Evolutionary conservation across 2,797 vertebrate genomes (phyloP).

Genomic region (Melanotaenia trifasciata): DNA sequence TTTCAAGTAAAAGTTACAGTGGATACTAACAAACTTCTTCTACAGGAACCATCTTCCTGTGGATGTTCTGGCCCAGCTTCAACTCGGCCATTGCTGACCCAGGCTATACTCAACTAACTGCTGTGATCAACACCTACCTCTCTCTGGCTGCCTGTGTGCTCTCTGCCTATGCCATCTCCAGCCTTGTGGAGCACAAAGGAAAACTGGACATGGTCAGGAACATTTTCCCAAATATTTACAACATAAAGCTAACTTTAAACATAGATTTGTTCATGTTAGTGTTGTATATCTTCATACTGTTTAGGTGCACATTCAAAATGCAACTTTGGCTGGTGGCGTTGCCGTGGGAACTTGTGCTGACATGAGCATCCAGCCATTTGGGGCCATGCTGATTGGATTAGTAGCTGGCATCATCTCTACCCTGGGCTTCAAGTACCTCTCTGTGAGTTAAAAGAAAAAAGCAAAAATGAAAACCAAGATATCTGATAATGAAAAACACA

Average conservation of each 20-base stretch:
- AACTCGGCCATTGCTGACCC: constrained; percentile 90
- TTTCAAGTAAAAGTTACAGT: too few species aligned
- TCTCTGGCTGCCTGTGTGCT: constrained; percentile 90
- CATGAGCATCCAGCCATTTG: constrained; percentile 86
- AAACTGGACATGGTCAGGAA: constrained; percentile 93
- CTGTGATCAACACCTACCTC: constrained; percentile 93
- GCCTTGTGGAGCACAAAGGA: constrained; percentile 88
- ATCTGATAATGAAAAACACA: background rate
- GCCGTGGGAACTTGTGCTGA: constrained; percentile 96
- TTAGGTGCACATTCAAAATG: constrained; percentile 97
- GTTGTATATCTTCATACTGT: constrained; percentile 6
- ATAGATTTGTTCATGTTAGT: background rate
- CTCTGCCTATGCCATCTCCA: constrained; percentile 90
- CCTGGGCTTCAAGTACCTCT: constrained; percentile 89
- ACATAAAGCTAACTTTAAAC: background rate
- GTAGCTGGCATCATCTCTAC: constrained; percentile 90
- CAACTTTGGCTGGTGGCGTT: constrained; percentile 95
- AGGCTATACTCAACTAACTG: constrained; percentile 71
- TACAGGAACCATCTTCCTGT: constrained; percentile 93
- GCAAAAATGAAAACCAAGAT: background rate
- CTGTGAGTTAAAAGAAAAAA: constrained; percentile 82
- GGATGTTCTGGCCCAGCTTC: constrained; percentile 99
- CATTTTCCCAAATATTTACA: background rate
- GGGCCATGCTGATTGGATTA: constrained; percentile 91
- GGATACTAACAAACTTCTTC: background rate